A percentile compares a stretch with the other conserved stretches of the same genome.
phyloP scores from a whole-genome alignment of 2,797 vertebrate species.

The Enteromius anoplus region DNA sequence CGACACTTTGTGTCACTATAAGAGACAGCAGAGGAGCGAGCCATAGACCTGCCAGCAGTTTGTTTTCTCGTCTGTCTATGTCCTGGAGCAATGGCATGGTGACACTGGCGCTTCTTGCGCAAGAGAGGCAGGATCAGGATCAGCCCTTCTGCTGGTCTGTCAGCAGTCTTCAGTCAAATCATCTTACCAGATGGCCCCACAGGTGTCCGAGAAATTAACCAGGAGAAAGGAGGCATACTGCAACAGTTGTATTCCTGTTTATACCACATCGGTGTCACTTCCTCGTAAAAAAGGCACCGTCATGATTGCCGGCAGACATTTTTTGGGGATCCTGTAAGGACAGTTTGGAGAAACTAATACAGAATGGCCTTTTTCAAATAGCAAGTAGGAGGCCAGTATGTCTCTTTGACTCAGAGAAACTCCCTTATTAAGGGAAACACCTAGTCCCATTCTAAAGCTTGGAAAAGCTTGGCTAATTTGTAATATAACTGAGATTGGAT shows the following conservation, averaged over 20 bases:
- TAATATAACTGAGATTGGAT: no score
- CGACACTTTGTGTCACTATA: background rate
- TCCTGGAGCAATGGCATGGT: constrained; percentile 63
- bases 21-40: background rate
- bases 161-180: constrained; percentile 74
- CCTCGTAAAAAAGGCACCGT: constrained; percentile 51
- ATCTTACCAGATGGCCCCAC: constrained; percentile 66
- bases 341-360: constrained; percentile 36
- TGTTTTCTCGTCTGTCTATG: constrained; percentile 60
- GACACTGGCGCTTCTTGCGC: constrained; percentile 61
- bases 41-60: constrained; percentile 16
- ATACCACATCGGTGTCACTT: constrained; percentile 58
- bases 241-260: constrained; percentile 53
- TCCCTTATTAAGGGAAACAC: constrained; percentile 3
- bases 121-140: constrained; percentile 17
- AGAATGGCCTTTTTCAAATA: constrained; percentile 47
- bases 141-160: constrained; percentile 72
- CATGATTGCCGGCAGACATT: constrained; percentile 65
- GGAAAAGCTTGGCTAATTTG: no score
- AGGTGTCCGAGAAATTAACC: constrained; percentile 71
- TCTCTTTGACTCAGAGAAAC: constrained; percentile 17
- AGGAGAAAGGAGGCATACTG: constrained; percentile 57
- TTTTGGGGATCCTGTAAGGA: constrained; percentile 47
- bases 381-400: constrained; percentile 37
- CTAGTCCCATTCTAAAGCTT: no score